phyloP scores from a whole-genome alignment of 2,888 invertebrate species.

The Drosophila leonis region DNA sequence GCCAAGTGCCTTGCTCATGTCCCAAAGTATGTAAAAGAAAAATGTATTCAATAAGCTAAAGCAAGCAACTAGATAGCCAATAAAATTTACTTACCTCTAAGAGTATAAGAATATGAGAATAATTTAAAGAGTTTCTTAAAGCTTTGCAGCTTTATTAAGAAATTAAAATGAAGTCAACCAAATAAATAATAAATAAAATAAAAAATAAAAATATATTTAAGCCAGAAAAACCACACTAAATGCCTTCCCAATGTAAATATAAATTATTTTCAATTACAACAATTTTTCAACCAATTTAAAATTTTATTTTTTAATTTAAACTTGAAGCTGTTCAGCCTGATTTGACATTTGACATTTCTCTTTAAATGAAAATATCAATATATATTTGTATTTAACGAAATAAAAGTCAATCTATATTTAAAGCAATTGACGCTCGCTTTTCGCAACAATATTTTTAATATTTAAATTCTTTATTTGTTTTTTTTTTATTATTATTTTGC shows the following conservation, averaged over 20 bases:
- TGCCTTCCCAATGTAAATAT: neutral
- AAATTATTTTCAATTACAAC: neutral
- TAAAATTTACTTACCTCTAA: neutral
- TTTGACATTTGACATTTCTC: slow-evolving; percentile 3
- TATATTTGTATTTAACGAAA: neutral
- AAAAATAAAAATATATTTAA: neutral
- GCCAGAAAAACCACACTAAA: neutral
- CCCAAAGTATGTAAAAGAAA: neutral
- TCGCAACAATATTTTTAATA: neutral
- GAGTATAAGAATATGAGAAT: neutral
- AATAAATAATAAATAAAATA: neutral
- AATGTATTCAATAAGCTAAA: neutral
- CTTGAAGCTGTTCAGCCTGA: neutral
- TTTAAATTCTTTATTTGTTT: slow-evolving; percentile 3
- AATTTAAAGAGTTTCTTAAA: neutral
- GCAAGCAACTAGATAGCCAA: neutral
- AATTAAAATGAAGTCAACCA: neutral
- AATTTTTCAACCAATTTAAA: neutral
- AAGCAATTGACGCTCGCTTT: neutral
- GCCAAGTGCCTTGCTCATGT: neutral
- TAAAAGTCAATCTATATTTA: slow-evolving; percentile 20
- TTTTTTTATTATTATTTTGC: slow-evolving; percentile 2
- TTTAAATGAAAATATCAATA: neutral
- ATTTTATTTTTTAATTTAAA: neutral
- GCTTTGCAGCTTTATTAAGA: neutral